These are phyloP conservation scores for Cyprinodon diabolis DNA, from an alignment of 2,797 vertebrate species.

Conservation along the genomic window DNA sequence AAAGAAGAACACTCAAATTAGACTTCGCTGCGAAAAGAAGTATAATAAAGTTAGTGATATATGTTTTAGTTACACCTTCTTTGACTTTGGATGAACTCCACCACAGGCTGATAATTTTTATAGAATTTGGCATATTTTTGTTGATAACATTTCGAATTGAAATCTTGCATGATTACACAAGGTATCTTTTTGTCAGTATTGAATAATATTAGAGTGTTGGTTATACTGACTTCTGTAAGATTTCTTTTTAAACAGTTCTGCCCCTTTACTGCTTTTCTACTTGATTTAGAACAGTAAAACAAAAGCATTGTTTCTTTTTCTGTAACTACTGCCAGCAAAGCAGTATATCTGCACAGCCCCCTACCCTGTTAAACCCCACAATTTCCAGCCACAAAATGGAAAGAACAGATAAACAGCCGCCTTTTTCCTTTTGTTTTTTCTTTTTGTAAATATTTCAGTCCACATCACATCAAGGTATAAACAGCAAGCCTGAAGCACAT, in stretches of 20 bases:
- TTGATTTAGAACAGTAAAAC: slow-evolving; percentile 40
- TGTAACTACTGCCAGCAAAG: slow-evolving; percentile 34
- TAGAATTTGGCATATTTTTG: too few relatives aligned
- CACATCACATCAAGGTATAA: slow-evolving; percentile 82
- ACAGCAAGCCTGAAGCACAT: slow-evolving; percentile 77
- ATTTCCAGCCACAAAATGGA: slow-evolving; percentile 64
- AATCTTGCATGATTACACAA: too few relatives aligned
- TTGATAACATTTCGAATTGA: too few relatives aligned
- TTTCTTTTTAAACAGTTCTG: slow-evolving; percentile 12
- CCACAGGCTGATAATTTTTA: too few relatives aligned
- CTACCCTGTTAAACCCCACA: slow-evolving; percentile 44
- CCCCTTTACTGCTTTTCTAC: slow-evolving; percentile 39
- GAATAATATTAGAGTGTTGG: not conserved
- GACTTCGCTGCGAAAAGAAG: too few relatives aligned
- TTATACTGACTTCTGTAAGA: slow-evolving; percentile 6
- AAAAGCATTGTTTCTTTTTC: slow-evolving; percentile 36
- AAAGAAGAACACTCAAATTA: too few relatives aligned
- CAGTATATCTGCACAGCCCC: slow-evolving; percentile 42
- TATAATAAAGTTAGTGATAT: too few relatives aligned
- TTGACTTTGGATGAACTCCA: too few relatives aligned
- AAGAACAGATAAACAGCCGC: slow-evolving; percentile 69
- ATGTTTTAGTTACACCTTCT: too few relatives aligned
- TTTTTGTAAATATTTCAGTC: slow-evolving; percentile 65
- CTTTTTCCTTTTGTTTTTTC: slow-evolving; percentile 5
- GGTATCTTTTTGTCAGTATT: too few relatives aligned